Evolutionary conservation across 35 echinoderm and acorn worm species (phyloP), one percentile per base, ranked within the genome.

Genomic region (Diadema setosum): DNA sequence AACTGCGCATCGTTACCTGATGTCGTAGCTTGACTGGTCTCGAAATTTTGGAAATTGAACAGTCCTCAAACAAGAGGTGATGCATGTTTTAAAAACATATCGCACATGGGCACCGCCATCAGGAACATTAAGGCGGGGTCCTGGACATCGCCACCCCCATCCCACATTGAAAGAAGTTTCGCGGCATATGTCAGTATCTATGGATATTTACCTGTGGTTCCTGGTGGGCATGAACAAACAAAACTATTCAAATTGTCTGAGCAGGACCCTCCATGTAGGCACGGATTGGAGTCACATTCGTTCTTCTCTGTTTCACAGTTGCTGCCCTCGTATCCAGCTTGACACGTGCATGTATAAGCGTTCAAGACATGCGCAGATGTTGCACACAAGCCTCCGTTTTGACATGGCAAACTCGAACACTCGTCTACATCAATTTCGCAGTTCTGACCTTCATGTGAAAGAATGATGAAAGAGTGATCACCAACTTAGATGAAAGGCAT

Each of bases 401-500:
- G 83, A 61, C 83, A 85, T 5, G 83, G 83, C 0, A 58, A 24
- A 36, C 30, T 60, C 3, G 33, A 16, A 63, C 83, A 85, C 41
- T 85, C 83, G 39, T 85, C 55, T 5, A 85, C 45, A 35, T 85
- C 83, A 12, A 85, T 67, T 58, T 85, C 83, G 40, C 83, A 85
- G 15, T 39, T 32, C 39, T 12, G 7, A 40, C 83, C 83, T 42
- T 18, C n/a, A 85, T n/a, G n/a, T n/a, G n/a, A n/a, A n/a, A n/a
- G n/a, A n/a, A n/a, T n/a, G n/a, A n/a, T n/a, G n/a, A n/a, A n/a
- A n/a, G n/a, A n/a, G n/a, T n/a, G n/a, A n/a, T n/a, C n/a, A n/a
- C n/a, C n/a, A n/a, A n/a, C n/a, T n/a, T n/a, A n/a, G n/a, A n/a
- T n/a, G n/a, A n/a, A n/a, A n/a, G n/a, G n/a, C n/a, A n/a, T n/a